Base-by-base conservation (phyloP, 2,113 vertebrate genomes). In the Mungos mungo region DNA sequence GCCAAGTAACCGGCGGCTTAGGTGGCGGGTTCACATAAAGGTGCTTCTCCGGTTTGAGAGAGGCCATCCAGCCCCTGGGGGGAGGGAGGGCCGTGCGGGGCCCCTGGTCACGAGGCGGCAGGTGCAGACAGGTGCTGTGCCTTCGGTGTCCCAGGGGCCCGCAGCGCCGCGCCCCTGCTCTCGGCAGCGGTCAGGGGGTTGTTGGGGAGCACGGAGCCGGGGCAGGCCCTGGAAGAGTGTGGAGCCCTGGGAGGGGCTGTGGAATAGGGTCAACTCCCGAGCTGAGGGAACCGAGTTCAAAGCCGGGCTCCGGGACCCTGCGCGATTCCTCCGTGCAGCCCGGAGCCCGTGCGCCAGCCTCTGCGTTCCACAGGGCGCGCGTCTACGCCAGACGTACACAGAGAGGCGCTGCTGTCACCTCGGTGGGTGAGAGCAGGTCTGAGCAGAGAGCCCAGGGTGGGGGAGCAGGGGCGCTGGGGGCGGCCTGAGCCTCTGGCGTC, bases 61-160 rank as follows among this genome's bases (percentile, higher is more conserved):
- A 2, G 4, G 5, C 13, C 4, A 21, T 13, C 12, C 12, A 0
- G 3, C 12, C 11, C 0, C 18, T 9, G 29, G 33, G 2, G 15
- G 2, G 1, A 4, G 9, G 60, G 94, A 12, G 2, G 2, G 47
- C 5, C 14, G 1, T 7, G 13, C n/a, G 0, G 1, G 41, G 3
- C 47, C 27, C 83, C 38, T n/a, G 31, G 45, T 77, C 31, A 45
- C 2, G 0, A 45, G 19, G 69, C 33, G 10, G 33, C 50, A 35
- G 8, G 31, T 0, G 5, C 71, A 66, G 85, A 52, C 1, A 15
- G 57, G 41, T 0, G 1, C 12, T 1, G 47, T 83, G 33, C 31
- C n/a, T 7, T 31, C 7, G 25, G 1, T 0, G 6, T 21, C 33
- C 13, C 13, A 65, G 69, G 71, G 29, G 11, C 3, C 10, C 1